Evolutionary conservation across 2,888 invertebrate species (phyloP).

Genomic region (Acrocyrtus sp.): DNA sequence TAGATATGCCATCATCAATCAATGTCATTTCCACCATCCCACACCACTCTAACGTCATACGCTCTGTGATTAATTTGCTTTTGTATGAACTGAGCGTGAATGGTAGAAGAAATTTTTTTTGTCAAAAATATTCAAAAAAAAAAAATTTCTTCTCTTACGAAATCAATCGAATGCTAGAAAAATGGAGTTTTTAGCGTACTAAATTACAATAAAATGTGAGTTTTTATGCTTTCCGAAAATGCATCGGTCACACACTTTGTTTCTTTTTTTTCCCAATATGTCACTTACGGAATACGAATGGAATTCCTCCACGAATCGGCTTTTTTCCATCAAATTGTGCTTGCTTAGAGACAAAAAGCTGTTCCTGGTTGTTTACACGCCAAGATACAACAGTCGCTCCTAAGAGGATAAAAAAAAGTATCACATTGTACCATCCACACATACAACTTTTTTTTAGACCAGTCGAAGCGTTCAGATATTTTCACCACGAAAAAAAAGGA

Average conservation of each 20-base stretch:
- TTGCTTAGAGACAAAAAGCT: constrained; percentile 93
- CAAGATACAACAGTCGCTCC: constrained; percentile 97
- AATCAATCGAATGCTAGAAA: too few species aligned
- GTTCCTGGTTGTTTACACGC: constrained; percentile 96
- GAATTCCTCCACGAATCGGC: constrained; percentile 95
- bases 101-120: neutral
- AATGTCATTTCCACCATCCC: constrained; percentile 53
- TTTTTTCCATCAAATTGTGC: constrained; percentile 96
- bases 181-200: too few species aligned
- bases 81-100: constrained; percentile 26
- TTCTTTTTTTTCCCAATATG: too few species aligned
- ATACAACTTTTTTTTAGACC: too few species aligned
- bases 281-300: constrained; percentile 94
- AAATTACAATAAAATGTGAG: too few species aligned
- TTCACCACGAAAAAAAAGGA: too few species aligned
- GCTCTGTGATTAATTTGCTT: constrained; percentile 49
- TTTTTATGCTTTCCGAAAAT: too few species aligned
- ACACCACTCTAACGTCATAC: constrained; percentile 42
- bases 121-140: neutral
- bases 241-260: neutral
- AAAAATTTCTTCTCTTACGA: constrained; percentile 11
- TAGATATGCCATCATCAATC: constrained; percentile 43
- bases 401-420: constrained; percentile 66
- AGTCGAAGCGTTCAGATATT: too few species aligned
- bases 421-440: neutral